Percentiles rank a stretch among this genome's conserved stretches.
phyloP scores from a whole-genome alignment of 2,888 invertebrate genomes.

The Orthonevra nobilis region DNA sequence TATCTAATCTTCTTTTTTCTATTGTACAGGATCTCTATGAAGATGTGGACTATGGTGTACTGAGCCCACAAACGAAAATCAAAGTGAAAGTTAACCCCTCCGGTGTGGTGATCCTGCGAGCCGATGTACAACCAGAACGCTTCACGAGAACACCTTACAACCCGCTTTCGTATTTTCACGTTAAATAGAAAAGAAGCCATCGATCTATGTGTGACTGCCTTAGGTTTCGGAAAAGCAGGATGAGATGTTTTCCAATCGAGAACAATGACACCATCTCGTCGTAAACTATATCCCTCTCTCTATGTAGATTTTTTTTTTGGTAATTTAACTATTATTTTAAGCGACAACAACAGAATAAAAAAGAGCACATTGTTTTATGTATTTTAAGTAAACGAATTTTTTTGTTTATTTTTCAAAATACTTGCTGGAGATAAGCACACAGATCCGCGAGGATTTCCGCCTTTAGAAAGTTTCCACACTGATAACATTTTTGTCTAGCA shows the following conservation, averaged over 20 bases:
- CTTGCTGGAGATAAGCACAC: too few relatives aligned
- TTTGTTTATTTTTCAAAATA: constrained; percentile 1
- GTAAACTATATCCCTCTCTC: constrained; percentile 22
- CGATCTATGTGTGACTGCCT: constrained; percentile 42
- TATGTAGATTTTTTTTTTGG: constrained; percentile 54
- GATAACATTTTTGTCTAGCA: constrained; percentile 13
- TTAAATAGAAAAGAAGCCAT: constrained; percentile 48
- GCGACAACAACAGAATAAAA: constrained; percentile 53
- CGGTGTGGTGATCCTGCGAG: constrained; percentile 92
- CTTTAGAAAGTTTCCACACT: too few relatives aligned
- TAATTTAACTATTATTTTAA: constrained; percentile 67
- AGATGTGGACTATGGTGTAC: constrained; percentile 91
- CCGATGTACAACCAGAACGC: constrained; percentile 85
- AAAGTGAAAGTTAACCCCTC: constrained; percentile 96
- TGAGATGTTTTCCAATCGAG: too few relatives aligned
- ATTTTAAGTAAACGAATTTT: constrained; percentile 10
- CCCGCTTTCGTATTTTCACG: constrained; percentile 64
- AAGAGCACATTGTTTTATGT: constrained; percentile 35
- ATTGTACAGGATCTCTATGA: constrained; percentile 94
- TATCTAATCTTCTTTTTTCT: too few relatives aligned
- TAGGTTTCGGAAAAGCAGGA: constrained; percentile 10
- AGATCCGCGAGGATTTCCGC: too few relatives aligned
- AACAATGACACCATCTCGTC: too few relatives aligned
- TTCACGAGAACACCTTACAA: constrained; percentile 65
- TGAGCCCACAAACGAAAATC: constrained; percentile 92